A percentile compares a stretch with the other conserved stretches of the same genome.
Conservation (phyloP, 2,797 vertebrate genomes). For the Delichon dasypus region DNA sequence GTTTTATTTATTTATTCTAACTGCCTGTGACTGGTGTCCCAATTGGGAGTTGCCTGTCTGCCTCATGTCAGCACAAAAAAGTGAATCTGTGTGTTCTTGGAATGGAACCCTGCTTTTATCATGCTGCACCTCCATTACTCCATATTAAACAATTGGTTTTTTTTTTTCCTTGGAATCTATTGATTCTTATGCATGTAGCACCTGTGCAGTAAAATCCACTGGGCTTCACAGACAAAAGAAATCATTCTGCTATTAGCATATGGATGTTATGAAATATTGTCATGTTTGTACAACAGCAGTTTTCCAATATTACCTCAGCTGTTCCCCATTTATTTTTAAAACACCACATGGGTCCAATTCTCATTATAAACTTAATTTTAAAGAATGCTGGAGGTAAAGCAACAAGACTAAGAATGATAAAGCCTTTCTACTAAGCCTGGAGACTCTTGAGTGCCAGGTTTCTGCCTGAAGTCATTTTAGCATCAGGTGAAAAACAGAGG, state of each 20-base stretch:
- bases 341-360: neutral
- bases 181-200: neutral
- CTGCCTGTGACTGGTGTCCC: neutral
- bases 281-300: neutral
- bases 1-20: slow-evolving; percentile 12
- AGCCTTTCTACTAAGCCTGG: neutral
- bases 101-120: neutral
- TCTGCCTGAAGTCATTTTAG: neutral
- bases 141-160: neutral
- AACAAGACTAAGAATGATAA: neutral
- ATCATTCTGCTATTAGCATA: neutral
- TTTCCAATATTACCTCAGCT: slow-evolving; percentile 47
- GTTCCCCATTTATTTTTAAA: slow-evolving; percentile 57
- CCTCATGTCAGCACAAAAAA: neutral
- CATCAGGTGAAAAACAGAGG: neutral
- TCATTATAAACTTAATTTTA: slow-evolving; percentile 50
- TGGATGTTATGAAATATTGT: neutral
- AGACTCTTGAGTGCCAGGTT: neutral
- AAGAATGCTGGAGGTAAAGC: slow-evolving; percentile 19
- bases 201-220: neutral
- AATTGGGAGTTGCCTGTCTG: neutral
- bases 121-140: neutral
- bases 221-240: neutral
- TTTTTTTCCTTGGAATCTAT: neutral
- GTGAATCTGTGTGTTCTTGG: neutral